Evolutionary conservation across 92 coral and sea anemone species (phyloP).

Genomic region (Muricea muricata): DNA sequence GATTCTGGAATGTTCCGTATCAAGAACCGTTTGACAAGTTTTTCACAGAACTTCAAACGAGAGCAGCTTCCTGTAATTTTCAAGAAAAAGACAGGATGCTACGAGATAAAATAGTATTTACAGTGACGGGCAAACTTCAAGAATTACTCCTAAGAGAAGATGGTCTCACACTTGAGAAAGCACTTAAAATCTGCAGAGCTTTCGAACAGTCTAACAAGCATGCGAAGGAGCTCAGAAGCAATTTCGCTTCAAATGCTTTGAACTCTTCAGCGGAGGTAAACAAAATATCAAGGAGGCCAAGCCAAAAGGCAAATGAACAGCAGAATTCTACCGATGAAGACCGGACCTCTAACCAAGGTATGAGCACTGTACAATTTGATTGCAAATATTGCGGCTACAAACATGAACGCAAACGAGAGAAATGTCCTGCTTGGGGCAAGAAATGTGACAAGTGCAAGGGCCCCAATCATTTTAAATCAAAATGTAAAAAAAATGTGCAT

Average conservation of each 20-base stretch:
- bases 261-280: not conserved
- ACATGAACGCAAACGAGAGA: too few relatives aligned
- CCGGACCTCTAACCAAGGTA: too few relatives aligned
- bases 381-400: conserved; percentile 25
- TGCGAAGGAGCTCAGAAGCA: conserved; percentile 15
- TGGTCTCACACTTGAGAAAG: conserved; percentile 46
- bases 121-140: conserved; percentile 59
- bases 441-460: conserved; percentile 31
- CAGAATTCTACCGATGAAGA: too few relatives aligned
- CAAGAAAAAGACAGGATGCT: conserved; percentile 64
- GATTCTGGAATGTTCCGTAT: conserved; percentile 56
- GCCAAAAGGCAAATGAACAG: too few relatives aligned
- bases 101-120: conserved; percentile 66
- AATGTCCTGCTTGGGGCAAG: not conserved
- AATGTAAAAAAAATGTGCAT: conserved; percentile 52
- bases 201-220: not conserved
- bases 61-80: conserved; percentile 61
- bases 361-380: not conserved
- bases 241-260: not conserved
- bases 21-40: conserved; percentile 61
- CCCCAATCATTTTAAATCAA: conserved; percentile 45
- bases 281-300: not conserved
- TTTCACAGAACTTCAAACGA: conserved; percentile 45
- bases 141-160: conserved; percentile 45
- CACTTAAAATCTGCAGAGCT: not conserved